Base-by-base conservation (phyloP, 2,797 vertebrate species). In the Masticophis lateralis region DNA sequence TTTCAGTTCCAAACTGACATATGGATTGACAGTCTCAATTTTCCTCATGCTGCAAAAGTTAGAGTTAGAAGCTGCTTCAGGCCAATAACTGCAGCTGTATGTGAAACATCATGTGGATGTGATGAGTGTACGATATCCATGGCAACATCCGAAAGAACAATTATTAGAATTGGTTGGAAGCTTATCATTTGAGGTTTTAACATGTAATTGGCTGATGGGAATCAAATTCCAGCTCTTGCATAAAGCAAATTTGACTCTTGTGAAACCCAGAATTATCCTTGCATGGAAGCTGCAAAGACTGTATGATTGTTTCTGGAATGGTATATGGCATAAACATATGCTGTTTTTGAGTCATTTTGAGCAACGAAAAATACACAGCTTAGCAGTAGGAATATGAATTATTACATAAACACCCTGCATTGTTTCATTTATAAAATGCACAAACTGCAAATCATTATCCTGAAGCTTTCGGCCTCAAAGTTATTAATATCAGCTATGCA, bases 311-410 rank as follows among this genome's bases (percentile, higher is more conserved):
- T 87, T 90, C 22, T 90, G 28, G 91, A 91, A 87, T n/a, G 28
- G 57, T 53, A n/a, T 25, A 51, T 27, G 28, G 59, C 25, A 0
- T 91, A 55, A 37, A 59, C 16, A 87, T 91, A 86, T 27, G 20
- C 51, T 37, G 2, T 5, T 66, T 63, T 87, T 66, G 87, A 87
- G n/a, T 1, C 0, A 95, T 93, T 88, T 90, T 60, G 93, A 92
- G 47, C 94, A 94, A 94, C 91, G 95, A 95, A 95, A 94, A 59
- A 92, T 92, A 87, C 89, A 96, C 94, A 94, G 94, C 0, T 90
- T 93, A 91, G 74, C 91, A 95, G 11, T 57, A 12, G 2, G 10
- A 57, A 89, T 51, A 8, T 94, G 37, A 93, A 95, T 94, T 86
- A 93, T 95, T 95, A 94, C 93, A 94, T 56, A 91, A 28, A 18